Conservation (phyloP, 2,888 invertebrate genomes). For the Uloborus plumipes region DNA sequence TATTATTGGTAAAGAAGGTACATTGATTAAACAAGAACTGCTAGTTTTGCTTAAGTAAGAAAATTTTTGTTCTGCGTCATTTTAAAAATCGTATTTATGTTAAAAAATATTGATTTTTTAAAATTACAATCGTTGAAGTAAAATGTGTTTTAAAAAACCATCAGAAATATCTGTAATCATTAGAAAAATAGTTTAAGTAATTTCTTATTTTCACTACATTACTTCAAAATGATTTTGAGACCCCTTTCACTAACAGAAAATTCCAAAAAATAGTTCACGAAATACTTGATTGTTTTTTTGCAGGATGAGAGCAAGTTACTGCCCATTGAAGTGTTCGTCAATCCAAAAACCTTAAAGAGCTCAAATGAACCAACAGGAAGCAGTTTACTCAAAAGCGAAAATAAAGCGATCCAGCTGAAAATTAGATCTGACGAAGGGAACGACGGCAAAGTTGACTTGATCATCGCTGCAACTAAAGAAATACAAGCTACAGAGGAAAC, state of each 20-base stretch:
- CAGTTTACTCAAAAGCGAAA: not conserved
- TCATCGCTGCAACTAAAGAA: constrained; percentile 40
- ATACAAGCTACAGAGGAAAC: constrained; percentile 12
- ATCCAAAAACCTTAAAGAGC: not conserved
- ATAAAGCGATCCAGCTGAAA: constrained; percentile 28
- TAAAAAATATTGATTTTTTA: no score
- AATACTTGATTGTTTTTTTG: constrained; percentile 5
- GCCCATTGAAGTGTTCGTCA: constrained; percentile 29
- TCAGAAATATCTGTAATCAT: no score
- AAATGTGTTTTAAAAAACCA: no score
- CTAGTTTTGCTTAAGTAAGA: no score
- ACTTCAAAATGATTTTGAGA: not conserved
- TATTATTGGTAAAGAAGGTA: no score
- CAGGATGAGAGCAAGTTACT: constrained; percentile 18
- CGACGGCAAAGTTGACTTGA: constrained; percentile 26
- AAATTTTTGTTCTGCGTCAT: no score
- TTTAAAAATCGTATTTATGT: no score
- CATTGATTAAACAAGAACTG: no score
- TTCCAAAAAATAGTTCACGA: not conserved
- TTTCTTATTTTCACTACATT: not conserved
- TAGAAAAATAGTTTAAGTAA: no score
- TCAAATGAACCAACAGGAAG: not conserved
- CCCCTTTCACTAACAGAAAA: not conserved
- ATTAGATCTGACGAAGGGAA: constrained; percentile 21
- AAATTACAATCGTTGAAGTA: no score